These are phyloP conservation scores for Ceratosolen fusciceps DNA, from an alignment of 1,140 invertebrate species.

Conservation along the genomic window DNA sequence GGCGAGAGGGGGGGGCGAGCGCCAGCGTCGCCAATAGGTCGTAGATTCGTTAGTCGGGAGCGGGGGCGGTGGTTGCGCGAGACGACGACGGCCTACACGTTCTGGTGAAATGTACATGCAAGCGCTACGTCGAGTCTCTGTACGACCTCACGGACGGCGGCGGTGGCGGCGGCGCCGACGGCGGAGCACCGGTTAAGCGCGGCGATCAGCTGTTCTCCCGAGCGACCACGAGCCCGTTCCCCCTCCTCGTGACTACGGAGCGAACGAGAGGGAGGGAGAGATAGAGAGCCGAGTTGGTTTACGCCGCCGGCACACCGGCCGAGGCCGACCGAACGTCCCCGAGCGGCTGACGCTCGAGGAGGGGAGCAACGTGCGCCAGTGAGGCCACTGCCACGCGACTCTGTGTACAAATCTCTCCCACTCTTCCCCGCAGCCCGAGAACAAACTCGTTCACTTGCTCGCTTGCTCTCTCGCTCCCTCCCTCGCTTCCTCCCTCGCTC, in stretches of 20 bases:
- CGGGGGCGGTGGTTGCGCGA: not conserved
- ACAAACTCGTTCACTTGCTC: not conserved
- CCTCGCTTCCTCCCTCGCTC: not conserved
- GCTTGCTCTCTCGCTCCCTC: not conserved
- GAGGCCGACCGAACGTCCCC: constrained; percentile 10
- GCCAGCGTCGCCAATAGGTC: constrained; percentile 64
- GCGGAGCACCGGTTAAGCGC: constrained; percentile 10
- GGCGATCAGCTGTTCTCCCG: constrained; percentile 30
- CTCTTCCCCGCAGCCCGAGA: not conserved
- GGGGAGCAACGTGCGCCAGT: constrained; percentile 28
- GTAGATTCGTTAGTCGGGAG: constrained; percentile 69
- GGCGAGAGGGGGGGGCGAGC: not conserved
- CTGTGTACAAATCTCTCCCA: no score
- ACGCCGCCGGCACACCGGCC: constrained; percentile 7
- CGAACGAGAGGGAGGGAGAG: no score
- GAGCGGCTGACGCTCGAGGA: not conserved
- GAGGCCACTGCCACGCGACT: constrained; percentile 48
- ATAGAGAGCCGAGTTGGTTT: no score
- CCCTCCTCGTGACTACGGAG: constrained; percentile 2
- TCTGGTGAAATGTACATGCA: no score
- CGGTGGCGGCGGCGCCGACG: constrained; percentile 27
- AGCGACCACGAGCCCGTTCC: not conserved
- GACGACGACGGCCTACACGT: not conserved
- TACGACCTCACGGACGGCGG: constrained; percentile 50
- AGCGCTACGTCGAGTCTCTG: no score